Base-by-base conservation (phyloP, 2,888 invertebrate species). In the Plebejus melissa region DNA sequence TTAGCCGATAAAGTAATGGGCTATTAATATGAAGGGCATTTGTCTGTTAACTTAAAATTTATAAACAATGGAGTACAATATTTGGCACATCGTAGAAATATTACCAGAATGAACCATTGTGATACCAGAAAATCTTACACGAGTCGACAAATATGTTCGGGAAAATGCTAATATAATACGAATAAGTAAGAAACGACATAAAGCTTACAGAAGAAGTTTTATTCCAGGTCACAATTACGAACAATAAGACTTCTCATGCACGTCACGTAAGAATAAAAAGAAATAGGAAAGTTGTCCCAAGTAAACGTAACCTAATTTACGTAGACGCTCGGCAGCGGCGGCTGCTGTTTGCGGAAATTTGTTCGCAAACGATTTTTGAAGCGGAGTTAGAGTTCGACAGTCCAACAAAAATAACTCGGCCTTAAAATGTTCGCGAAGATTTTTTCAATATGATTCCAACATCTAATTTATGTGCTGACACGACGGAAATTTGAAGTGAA, bases 231-330 rank as follows among this genome's bases (percentile, higher is more conserved):
- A 75, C 69, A 70, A 75, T 75, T 70, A 70, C 75, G 2, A 50
- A 36, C 54, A 38, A 69, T 71, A 74, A 74, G 6, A 74, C 58
- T 46, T 28, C 46, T 36, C 36, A 76, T 76, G 76, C 70, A 74
- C 50, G 75, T 76, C 76, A 77, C 75, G 79, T 74, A 75, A 77
- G 69, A 76, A 70, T 78, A 65, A 76, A 74, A 76, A 74, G 54
- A 77, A 77, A 79, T 74, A 76, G 60, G 71, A 77, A 77, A 77
- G 74, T 71, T 71, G 71, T 82, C 80, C 79, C 83, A 85, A 84
- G 85, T 84, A 84, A 83, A 82, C 84, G 83, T 88, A 90, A 90
- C 87, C 86, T 88, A 89, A 89, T 90, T 90, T 89, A 84, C 83
- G 84, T 82, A 81, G 80, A 80, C 84, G 83, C 83, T 86, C 83